Evolutionary conservation across 1,140 invertebrate genomes (phyloP).

Genomic region (Periplaneta americana): DNA sequence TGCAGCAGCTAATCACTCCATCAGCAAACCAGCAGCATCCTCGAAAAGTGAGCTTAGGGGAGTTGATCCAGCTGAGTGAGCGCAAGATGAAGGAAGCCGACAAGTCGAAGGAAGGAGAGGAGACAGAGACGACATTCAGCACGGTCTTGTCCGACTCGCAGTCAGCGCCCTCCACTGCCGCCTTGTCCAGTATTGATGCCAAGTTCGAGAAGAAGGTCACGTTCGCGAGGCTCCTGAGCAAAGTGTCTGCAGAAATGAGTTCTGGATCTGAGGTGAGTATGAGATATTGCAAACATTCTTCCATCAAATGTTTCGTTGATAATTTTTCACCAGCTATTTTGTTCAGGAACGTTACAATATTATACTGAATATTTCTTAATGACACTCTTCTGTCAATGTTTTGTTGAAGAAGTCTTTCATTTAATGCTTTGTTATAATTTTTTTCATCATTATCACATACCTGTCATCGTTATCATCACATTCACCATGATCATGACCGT

Average conservation of each 20-base stretch:
- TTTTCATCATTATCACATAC: no score
- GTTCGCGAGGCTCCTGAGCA: conserved; percentile 63
- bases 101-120: conserved; percentile 18
- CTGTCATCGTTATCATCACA: no score
- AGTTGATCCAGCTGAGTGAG: conserved; percentile 63
- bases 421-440: no score
- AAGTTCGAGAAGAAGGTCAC: conserved; percentile 70
- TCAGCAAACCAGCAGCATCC: conserved; percentile 38
- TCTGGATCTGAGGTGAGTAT: conserved; percentile 57
- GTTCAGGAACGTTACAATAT: no score
- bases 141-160: neutral
- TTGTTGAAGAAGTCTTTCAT: no score
- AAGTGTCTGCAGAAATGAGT: conserved; percentile 56
- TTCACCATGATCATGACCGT: no score
- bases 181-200: conserved; percentile 41
- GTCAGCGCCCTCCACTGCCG: neutral
- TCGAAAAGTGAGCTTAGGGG: conserved; percentile 54
- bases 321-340: no score
- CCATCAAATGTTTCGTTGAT: no score
- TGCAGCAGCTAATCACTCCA: conserved; percentile 60
- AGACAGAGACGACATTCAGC: conserved; percentile 48
- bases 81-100: conserved; percentile 51
- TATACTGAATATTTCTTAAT: no score
- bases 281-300: no score
- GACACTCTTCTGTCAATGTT: no score